These are phyloP conservation scores for Axea sp. DNA, from an alignment of 2,888 invertebrate species.

Conservation along the genomic window DNA sequence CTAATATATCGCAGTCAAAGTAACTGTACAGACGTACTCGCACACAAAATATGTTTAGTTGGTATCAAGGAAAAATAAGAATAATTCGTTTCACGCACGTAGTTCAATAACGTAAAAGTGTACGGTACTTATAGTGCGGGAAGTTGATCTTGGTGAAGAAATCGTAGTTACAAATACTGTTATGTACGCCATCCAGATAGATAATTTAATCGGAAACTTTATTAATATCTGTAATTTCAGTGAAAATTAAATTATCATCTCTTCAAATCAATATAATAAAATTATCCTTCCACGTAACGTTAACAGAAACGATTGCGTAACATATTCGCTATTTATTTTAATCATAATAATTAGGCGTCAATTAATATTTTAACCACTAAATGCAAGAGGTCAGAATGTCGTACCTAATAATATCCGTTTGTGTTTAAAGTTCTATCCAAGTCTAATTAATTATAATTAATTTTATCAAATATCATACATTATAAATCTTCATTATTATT, in stretches of 20 bases:
- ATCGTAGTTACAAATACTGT: conserved; percentile 52
- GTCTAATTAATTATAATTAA: too few relatives aligned
- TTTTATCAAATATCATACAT: too few relatives aligned
- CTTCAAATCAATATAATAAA: conserved; percentile 19
- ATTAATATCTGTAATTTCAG: conserved; percentile 49
- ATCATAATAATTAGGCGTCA: conserved; percentile 6
- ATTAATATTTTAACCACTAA: conserved; percentile 14
- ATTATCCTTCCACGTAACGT: conserved; percentile 31
- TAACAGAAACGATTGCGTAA: conserved; percentile 12
- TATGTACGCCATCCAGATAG: conserved; percentile 21
- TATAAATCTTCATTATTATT: too few relatives aligned
- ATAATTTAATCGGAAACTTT: conserved; percentile 42
- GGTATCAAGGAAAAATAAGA: conserved; percentile 35
- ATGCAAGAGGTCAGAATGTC: too few relatives aligned
- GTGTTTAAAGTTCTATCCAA: too few relatives aligned
- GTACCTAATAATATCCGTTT: too few relatives aligned
- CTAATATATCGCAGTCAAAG: conserved; percentile 39
- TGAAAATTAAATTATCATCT: conserved; percentile 42
- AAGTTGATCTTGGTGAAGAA: conserved; percentile 40
- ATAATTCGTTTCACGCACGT: conserved; percentile 55
- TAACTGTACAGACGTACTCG: conserved; percentile 40
- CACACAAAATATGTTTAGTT: conserved; percentile 21
- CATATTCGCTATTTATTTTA: conserved; percentile 29
- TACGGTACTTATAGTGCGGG: conserved; percentile 41
- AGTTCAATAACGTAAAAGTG: conserved; percentile 44